These are phyloP conservation scores for Tricholauxania praeusta DNA, from an alignment of 2,888 invertebrate genomes.

Conservation along the genomic window DNA sequence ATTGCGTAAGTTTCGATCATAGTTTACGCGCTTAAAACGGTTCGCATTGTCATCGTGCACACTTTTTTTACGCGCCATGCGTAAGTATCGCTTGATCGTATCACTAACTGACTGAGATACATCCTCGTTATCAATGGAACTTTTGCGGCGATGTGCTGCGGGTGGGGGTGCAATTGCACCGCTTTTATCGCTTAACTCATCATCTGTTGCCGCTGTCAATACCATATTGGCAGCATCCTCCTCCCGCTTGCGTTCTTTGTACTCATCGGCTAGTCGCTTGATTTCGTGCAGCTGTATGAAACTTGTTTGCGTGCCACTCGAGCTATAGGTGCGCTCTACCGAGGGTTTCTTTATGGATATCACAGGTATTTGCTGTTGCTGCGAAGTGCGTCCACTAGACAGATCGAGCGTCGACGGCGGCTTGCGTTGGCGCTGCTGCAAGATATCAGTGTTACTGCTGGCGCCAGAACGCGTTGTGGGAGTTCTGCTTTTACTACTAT, in stretches of 20 bases:
- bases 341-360: constrained; percentile 8
- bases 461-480: background rate
- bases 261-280: constrained; percentile 58
- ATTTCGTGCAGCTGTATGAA: constrained; percentile 62
- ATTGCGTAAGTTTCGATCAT: constrained; percentile 85
- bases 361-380: background rate
- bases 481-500: background rate
- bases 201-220: constrained; percentile 42
- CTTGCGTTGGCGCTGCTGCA: constrained; percentile 44
- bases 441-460: too few species aligned
- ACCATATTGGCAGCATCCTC: constrained; percentile 51
- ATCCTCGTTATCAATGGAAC: constrained; percentile 86
- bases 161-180: constrained; percentile 39
- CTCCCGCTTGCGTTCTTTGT: constrained; percentile 52
- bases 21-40: constrained; percentile 88
- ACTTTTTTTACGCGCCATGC: constrained; percentile 90
- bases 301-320: constrained; percentile 61
- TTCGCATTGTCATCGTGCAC: constrained; percentile 81
- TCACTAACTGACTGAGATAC: constrained; percentile 89
- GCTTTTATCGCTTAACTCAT: constrained; percentile 59
- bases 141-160: constrained; percentile 72
- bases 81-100: constrained; percentile 85
- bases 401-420: constrained; percentile 51
- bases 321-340: constrained; percentile 46
- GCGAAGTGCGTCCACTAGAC: background rate